A percentile compares a stretch with the other conserved stretches of the same genome.
phyloP scores from a whole-genome alignment of 2,888 invertebrate species.

The Sesia apiformis region DNA sequence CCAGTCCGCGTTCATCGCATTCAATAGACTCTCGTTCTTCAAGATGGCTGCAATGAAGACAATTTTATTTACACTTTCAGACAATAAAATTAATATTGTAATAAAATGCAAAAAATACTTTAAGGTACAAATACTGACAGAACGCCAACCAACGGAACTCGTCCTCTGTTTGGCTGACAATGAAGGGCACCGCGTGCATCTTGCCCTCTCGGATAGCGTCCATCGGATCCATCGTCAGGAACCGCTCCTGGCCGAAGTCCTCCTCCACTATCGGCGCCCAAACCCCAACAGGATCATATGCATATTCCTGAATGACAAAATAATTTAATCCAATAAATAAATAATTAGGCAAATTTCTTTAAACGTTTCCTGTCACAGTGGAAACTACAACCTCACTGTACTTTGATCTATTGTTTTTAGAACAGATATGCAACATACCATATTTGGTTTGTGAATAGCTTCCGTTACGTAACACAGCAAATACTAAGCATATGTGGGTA shows the following conservation, averaged over 20 bases:
- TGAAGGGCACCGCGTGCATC: slow-evolving; percentile 77
- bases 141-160: slow-evolving; percentile 79
- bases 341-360: background rate
- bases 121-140: slow-evolving; percentile 50
- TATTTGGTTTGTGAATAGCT: too few species aligned
- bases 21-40: slow-evolving; percentile 63
- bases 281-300: slow-evolving; percentile 62
- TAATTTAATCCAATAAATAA: background rate
- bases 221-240: slow-evolving; percentile 76
- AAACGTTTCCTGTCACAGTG: too few species aligned
- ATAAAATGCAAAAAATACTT: background rate
- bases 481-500: too few species aligned
- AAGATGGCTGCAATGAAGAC: slow-evolving; percentile 52
- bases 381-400: too few species aligned
- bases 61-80: too few species aligned
- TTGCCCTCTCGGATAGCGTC: slow-evolving; percentile 71
- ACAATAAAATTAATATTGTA: background rate
- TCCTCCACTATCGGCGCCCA: slow-evolving; percentile 80
- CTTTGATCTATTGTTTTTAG: too few species aligned
- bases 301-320: slow-evolving; percentile 56
- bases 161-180: slow-evolving; percentile 78
- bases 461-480: too few species aligned
- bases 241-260: slow-evolving; percentile 79
- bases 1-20: slow-evolving; percentile 76
- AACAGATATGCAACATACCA: too few species aligned